Evolutionary conservation across 2,113 vertebrate species (phyloP), one percentile per base, ranked within the genome.

Genomic region (Turnix velox): DNA sequence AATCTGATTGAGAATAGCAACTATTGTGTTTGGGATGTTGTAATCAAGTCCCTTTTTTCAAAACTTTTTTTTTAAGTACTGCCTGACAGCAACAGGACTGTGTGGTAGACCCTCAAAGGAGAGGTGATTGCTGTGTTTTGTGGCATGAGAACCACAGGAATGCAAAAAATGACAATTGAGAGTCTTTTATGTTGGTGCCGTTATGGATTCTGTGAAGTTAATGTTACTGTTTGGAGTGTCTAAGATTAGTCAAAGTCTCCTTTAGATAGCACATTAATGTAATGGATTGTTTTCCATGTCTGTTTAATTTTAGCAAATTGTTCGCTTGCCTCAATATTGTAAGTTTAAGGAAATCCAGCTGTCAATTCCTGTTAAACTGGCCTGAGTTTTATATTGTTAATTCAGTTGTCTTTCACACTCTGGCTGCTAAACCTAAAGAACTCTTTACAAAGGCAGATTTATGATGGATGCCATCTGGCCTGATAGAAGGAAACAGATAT

Each of bases 401-500:
- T 96, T 97, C 96, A 68, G 94, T 90, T 91, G 94, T 96, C 95
- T 93, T 95, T 96, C 96, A 92, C 95, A 97, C 97, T 92, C 88
- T 89, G 89, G 95, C 92, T 97, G 89, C 92, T 96, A 96, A 95
- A 96, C 95, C 93, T 97, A 93, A 96, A 95, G 96, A 96, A 98
- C 95, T 95, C 97, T 97, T 98, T 97, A 97, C 97, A 95, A 94
- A 97, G 97, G 92, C 93, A 97, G 96, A 98, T 98, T 98, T 98
- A 98, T 98, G 97, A 98, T 97, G 97, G 97, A 98, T 97, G 97
- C 97, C 98, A 98, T 98, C 95, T 97, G 97, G 97, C 94, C 97
- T 98, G 97, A 99, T 98, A 98, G 97, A 98, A 98, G 98, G 98
- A 98, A 99, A 98, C 98, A 97, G 96, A 97, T 98, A 98, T 98